phyloP scores from a whole-genome alignment of 1,140 invertebrate genomes.

The Drosophila auraria region DNA sequence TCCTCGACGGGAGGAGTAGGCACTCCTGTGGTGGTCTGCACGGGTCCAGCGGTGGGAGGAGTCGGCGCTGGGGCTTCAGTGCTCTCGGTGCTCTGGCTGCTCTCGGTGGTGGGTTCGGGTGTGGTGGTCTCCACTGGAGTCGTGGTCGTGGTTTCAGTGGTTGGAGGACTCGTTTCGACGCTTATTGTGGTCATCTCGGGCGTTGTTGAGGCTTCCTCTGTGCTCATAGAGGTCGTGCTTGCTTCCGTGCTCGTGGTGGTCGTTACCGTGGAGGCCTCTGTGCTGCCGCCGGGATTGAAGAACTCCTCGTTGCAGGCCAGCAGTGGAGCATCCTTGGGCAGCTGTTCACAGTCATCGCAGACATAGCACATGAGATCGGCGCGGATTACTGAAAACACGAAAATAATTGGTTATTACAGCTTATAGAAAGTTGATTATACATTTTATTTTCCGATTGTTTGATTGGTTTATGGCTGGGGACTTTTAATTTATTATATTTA shows the following conservation, averaged over 20 bases:
- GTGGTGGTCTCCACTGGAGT: slow-evolving; percentile 23
- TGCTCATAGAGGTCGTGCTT: slow-evolving; percentile 24
- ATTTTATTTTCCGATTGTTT: not conserved
- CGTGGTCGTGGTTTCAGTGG: slow-evolving; percentile 28
- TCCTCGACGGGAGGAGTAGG: slow-evolving; percentile 71
- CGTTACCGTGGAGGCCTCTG: slow-evolving; percentile 64
- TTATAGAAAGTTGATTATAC: not conserved
- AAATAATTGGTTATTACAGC: not conserved
- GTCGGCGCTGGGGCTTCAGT: slow-evolving; percentile 65
- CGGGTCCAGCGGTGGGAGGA: slow-evolving; percentile 64
- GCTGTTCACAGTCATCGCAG: slow-evolving; percentile 65
- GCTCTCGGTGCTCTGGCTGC: slow-evolving; percentile 29
- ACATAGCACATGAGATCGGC: slow-evolving; percentile 79
- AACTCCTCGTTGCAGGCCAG: slow-evolving; percentile 70
- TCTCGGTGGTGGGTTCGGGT: slow-evolving; percentile 25
- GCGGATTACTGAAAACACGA: slow-evolving; percentile 33
- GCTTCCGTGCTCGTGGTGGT: slow-evolving; percentile 45
- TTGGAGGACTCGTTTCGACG: slow-evolving; percentile 6
- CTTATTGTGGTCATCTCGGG: slow-evolving; percentile 1
- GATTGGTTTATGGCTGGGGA: too few species aligned
- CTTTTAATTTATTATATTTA: not conserved
- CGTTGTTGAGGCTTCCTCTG: slow-evolving; percentile 18
- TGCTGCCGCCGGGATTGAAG: slow-evolving; percentile 69
- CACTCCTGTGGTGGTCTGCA: slow-evolving; percentile 55
- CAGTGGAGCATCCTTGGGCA: slow-evolving; percentile 60